Base-by-base conservation (phyloP, 2,797 vertebrate species). In the Chloroceryle amazona region DNA sequence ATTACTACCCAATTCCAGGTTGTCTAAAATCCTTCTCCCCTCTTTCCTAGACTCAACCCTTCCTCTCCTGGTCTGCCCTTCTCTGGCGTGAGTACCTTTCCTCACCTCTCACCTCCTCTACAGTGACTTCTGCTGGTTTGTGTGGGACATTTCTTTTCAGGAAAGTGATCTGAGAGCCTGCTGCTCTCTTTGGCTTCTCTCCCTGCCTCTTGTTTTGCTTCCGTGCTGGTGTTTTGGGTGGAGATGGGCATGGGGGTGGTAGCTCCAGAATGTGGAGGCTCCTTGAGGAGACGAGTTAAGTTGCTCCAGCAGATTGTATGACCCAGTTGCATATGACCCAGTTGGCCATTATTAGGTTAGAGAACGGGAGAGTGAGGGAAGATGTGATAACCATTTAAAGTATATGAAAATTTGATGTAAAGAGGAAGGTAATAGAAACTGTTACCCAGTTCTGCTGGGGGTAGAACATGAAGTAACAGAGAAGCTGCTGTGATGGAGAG, bases 341-440 rank as follows among this genome's bases (percentile, higher is more conserved):
- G 25, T 33, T 96, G 93, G 70, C 63, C 71, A 52, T 94, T 86
- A 52, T 68, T 87, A 4, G 0, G 82, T 86, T 68, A 70, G 52
- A 54, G 54, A 60, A 76, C 44, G 58, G 67, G 66, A 86, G 60
- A 86, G 55, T 35, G 66, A 89, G 15, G 37, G 76, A 91, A 96
- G 82, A 72, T 62, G n/a, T 39, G 70, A 66, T 94, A 94, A 82
- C 47, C 51, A 57, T 95, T 96, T 25, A 74, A 82, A 92, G 52
- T 70, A 47, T 70, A 95, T 92, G 94, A 92, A 96, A 96, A 95
- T 96, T 81, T 86, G 55, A 93, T 94, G 90, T 93, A 95, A 96
- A 92, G 83, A 73, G 83, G 46, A 76, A 85, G 78, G 67, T 71
- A 89, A 49, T 67, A 87, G 86, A 67, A 88, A 60, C 63, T 85